These are phyloP conservation scores for Tachycineta bicolor DNA, from an alignment of 2,113 vertebrate species.

Conservation along the genomic window DNA sequence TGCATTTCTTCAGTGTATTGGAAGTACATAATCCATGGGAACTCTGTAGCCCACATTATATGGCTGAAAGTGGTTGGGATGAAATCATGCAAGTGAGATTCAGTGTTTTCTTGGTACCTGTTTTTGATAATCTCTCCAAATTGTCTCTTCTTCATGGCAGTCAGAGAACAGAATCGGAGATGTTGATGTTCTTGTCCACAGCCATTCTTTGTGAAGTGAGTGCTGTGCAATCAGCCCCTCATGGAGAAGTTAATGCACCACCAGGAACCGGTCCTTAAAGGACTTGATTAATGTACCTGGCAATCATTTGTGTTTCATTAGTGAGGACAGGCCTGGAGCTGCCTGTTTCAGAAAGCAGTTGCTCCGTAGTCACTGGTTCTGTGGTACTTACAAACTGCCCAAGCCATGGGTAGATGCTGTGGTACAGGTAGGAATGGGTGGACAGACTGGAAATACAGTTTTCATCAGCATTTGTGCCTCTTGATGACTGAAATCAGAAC, in stretches of 20 bases:
- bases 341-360: background rate
- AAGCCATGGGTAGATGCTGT: background rate
- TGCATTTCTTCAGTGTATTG: background rate
- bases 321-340: background rate
- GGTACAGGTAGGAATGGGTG: background rate
- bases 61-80: background rate
- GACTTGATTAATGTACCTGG: background rate
- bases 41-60: background rate
- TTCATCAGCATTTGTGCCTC: background rate
- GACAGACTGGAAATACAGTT: background rate
- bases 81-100: background rate
- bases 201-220: background rate
- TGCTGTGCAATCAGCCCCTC: background rate
- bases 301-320: background rate
- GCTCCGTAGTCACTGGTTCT: rapidly evolving
- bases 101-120: background rate
- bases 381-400: background rate
- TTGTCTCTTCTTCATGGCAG: background rate
- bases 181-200: background rate
- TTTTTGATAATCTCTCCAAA: background rate
- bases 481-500: background rate
- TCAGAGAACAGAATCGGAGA: background rate
- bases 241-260: background rate
- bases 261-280: background rate
- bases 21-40: background rate